Evolutionary conservation across 1,140 invertebrate species (phyloP), one percentile per base, ranked within the genome.

Genomic region (Bombus picipes): DNA sequence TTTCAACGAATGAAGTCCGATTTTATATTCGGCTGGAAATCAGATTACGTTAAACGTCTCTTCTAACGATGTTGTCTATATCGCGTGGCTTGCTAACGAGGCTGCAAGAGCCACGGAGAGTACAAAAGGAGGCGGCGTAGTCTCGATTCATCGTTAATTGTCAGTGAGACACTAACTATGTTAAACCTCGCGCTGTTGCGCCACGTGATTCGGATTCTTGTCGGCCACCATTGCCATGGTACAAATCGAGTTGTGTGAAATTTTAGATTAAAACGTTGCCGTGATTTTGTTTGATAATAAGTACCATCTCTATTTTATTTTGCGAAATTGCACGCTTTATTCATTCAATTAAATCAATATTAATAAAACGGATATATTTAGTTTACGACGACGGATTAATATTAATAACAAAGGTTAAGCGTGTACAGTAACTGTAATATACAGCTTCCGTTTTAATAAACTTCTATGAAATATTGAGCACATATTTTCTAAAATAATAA

Each of bases 111-210:
- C 13, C 74, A 68, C 62, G 53, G 77, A 47, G 79, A 28, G 41
- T 62, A 90, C 87, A 87, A 91, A 92, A 87, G 76, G 74, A 86
- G 65, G 59, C 75, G 66, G 41, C 65, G 59, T 86, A 91, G 88
- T 88, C 91, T 74, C 88, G 88, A 91, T 92, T 90, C 86, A 32
- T 88, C 87, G 87, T 82, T 92, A 92, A 92, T 90, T 90, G 81
- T 90, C 83, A 72, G 72, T 72, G 74, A 53, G 86, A 77, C 78
- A 75, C 88, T 92, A 92, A 92, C 85, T 83, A 88, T 32, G 68
- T 90, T 92, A 92, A 76, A 88, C 41, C 66, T 32, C 43, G 41
- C 47, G 47, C 3, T 73, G 43, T 88, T 88, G 34, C 88, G 66
- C 71, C 75, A 83, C 59, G 76, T 79, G 83, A 62, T 80, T 85